Evolutionary conservation across 2,113 vertebrate species (phyloP), one percentile per base, ranked within the genome.

Genomic region (Lates calcarifer): DNA sequence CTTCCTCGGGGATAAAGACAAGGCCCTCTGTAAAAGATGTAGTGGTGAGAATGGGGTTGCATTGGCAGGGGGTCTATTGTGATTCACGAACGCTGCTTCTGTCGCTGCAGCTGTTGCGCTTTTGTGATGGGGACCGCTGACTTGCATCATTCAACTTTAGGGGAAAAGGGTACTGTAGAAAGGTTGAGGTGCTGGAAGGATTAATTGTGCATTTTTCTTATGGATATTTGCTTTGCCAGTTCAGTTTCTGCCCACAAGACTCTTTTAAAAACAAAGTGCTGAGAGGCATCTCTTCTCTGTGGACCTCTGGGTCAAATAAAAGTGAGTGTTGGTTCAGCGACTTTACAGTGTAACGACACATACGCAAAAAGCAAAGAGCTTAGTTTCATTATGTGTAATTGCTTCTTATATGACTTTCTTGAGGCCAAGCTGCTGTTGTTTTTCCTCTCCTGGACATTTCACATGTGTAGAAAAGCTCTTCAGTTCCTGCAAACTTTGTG

Each of bases 71-170:
- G 90, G 90, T 91, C 92, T 37, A 90, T 90, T 93, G 92, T 94
- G 94, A 89, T 80, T 91, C 89, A 39, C 77, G 63, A 81, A 90
- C 87, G 92, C 85, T 73, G 89, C 90, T 92, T 89, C 89, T 92
- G 81, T 84, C 61, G 68, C 83, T 90, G 93, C 94, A 95, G 94
- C 95, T 95, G 94, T 95, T 95, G 93, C 93, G 90, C 90, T 85
- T 92, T 91, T 93, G 85, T 92, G 86, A 61, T 17, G 74, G 64
- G 58, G 85, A 55, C 79, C 72, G 82, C 77, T 84, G 82, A 84
- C 78, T 79, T 29, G 80, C 79, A 77, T 79, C 86, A 53, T 45
- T 81, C 49, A 86, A 67, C 70, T 90, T 82, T 39, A 28, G 73
- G 31, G 77, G 22, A 60, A 18, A 47, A 47, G 72, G 8, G 53